These are phyloP conservation scores for Euthynnus affinis DNA, from an alignment of 2,797 vertebrate genomes.

Conservation along the genomic window DNA sequence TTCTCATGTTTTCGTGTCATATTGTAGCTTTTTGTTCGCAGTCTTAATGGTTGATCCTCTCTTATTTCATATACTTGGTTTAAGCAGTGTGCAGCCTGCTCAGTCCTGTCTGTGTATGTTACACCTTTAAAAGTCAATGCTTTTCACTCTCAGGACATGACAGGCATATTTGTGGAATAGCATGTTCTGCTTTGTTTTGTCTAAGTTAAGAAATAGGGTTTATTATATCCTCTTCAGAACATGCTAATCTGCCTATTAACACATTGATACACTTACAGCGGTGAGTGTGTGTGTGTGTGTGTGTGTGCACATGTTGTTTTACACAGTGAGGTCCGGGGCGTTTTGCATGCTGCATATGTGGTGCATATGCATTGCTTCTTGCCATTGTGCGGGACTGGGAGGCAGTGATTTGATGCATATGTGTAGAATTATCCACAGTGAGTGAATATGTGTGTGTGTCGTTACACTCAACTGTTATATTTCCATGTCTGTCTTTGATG, in stretches of 20 bases:
- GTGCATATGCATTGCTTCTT: conserved; percentile 63
- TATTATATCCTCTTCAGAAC: conserved; percentile 65
- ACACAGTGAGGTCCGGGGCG: conserved; percentile 50
- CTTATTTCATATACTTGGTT: conserved; percentile 4
- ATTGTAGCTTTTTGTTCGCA: conserved; percentile 30
- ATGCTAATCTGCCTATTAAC: conserved; percentile 77
- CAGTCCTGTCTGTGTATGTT: conserved; percentile 30
- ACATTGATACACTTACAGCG: conserved; percentile 65
- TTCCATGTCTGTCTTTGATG: conserved; percentile 83
- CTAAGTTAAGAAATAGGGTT: conserved; percentile 66
- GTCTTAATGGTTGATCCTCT: not conserved
- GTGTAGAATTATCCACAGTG: conserved; percentile 79
- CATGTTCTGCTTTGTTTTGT: conserved; percentile 71
- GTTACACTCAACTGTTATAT: conserved; percentile 80
- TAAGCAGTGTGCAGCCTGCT: conserved; percentile 10
- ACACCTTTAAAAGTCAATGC: conserved; percentile 20
- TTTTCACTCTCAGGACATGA: conserved; percentile 46
- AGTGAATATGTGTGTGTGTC: conserved; percentile 57
- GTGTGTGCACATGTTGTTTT: conserved; percentile 49
- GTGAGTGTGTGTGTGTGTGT: conserved; percentile 22
- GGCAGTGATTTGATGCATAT: conserved; percentile 79
- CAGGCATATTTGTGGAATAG: conserved; percentile 63
- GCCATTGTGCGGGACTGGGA: conserved; percentile 59
- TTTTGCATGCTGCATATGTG: conserved; percentile 70
- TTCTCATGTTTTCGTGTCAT: conserved; percentile 3